Percentiles rank a stretch among this genome's conserved stretches.
phyloP scores from a whole-genome alignment of 2,888 invertebrate species.

The Morinoia aosen region DNA sequence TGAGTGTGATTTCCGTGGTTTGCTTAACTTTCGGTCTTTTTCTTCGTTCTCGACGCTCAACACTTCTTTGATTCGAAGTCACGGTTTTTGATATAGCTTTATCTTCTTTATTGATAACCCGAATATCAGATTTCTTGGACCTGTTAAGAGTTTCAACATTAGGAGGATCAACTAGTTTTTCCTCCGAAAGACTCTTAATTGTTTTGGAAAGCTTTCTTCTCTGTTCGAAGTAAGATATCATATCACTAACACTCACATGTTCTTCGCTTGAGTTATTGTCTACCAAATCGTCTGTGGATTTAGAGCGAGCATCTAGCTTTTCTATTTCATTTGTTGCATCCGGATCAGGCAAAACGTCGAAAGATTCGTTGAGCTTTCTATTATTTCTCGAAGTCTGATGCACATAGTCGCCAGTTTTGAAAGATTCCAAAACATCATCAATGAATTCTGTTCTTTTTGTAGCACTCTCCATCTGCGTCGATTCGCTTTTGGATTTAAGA shows the following conservation, averaged over 20 bases:
- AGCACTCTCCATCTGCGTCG: not conserved
- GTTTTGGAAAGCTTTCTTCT: slow-evolving; percentile 37
- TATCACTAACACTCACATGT: slow-evolving; percentile 4
- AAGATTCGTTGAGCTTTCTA: not conserved
- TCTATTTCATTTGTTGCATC: not conserved
- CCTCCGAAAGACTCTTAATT: slow-evolving; percentile 26
- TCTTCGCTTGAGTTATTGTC: not conserved
- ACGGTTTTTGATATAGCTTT: not conserved
- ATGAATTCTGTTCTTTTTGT: not conserved
- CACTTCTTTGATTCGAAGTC: not conserved
- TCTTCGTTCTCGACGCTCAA: slow-evolving; percentile 35
- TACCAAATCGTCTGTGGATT: not conserved
- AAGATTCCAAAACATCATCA: slow-evolving; percentile 15
- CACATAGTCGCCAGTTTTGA: not conserved
- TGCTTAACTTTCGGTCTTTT: slow-evolving; percentile 15
- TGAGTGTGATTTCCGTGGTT: slow-evolving; percentile 8
- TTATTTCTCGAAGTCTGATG: not conserved
- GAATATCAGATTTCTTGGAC: slow-evolving; percentile 23
- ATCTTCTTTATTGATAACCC: slow-evolving; percentile 24
- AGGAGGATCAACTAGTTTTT: slow-evolving; percentile 23
- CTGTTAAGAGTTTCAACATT: slow-evolving; percentile 8
- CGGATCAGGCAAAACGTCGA: not conserved
- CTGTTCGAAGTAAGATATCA: slow-evolving; percentile 52
- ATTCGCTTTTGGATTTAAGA: not conserved
- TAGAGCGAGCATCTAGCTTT: not conserved